These are phyloP conservation scores for Tragulus kanchil DNA, from an alignment of 2,113 vertebrate genomes.

Conservation along the genomic window DNA sequence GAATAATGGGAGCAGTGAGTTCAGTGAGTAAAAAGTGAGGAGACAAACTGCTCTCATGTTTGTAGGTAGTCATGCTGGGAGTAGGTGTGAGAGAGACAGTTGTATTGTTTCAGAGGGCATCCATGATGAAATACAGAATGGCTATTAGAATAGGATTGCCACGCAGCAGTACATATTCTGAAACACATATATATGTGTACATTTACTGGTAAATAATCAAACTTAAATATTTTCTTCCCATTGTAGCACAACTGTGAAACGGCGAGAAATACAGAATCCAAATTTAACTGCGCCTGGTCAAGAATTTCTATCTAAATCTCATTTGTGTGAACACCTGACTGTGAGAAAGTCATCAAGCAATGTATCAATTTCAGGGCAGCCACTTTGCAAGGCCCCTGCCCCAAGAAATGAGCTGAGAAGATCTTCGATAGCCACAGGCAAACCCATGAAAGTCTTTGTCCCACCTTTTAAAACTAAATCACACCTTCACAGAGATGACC, in stretches of 20 bases:
- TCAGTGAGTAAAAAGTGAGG: not conserved
- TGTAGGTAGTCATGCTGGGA: not conserved
- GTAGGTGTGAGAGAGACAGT: not conserved
- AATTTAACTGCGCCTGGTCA: constrained; percentile 82
- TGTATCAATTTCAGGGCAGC: constrained; percentile 80
- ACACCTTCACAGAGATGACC: constrained; percentile 58
- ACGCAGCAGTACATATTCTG: not conserved
- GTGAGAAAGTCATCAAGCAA: constrained; percentile 69
- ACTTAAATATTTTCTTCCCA: constrained; percentile 52
- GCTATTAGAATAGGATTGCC: not conserved
- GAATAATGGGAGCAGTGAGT: not conserved
- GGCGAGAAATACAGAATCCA: constrained; percentile 77
- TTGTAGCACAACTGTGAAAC: constrained; percentile 83
- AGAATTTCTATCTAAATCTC: constrained; percentile 81
- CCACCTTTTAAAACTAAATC: constrained; percentile 93
- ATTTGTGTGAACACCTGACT: constrained; percentile 75
- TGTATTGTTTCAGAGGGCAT: not conserved
- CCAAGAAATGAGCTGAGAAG: constrained; percentile 70
- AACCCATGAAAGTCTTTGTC: constrained; percentile 87
- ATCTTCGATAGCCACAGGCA: constrained; percentile 63
- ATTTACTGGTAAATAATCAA: constrained; percentile 19
- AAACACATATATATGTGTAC: not conserved
- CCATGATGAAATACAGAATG: not conserved
- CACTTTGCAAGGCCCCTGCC: constrained; percentile 76
- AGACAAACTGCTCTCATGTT: not conserved